These are phyloP conservation scores for Forficula auricularia DNA, from an alignment of 1,140 invertebrate species.

Conservation along the genomic window DNA sequence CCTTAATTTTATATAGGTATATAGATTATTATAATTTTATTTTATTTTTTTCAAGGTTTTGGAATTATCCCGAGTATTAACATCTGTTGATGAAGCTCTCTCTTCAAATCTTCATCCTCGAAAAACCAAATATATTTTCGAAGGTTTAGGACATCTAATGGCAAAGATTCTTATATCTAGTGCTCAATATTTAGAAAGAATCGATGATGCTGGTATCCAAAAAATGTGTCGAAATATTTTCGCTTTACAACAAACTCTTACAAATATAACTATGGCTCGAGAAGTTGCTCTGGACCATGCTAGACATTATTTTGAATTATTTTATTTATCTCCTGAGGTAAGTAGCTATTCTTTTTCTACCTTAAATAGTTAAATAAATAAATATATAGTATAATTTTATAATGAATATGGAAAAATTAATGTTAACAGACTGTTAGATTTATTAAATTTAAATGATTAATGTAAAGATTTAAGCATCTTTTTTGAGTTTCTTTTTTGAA, in stretches of 20 bases:
- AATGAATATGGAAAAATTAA: too few relatives aligned
- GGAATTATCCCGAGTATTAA: constrained; percentile 60
- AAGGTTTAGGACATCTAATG: constrained; percentile 75
- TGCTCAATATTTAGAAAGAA: constrained; percentile 57
- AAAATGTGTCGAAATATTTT: constrained; percentile 75
- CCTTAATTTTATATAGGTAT: too few relatives aligned
- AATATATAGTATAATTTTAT: too few relatives aligned
- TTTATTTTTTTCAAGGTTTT: constrained; percentile 42
- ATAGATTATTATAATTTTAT: too few relatives aligned
- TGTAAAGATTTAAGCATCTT: too few relatives aligned
- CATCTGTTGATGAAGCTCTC: constrained; percentile 61
- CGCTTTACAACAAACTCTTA: constrained; percentile 67
- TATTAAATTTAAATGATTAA: too few relatives aligned
- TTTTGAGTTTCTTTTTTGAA: too few relatives aligned
- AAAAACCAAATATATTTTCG: constrained; percentile 86
- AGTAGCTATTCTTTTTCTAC: constrained; percentile 15
- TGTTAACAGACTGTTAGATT: too few relatives aligned
- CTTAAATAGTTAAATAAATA: not conserved
- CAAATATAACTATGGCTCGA: constrained; percentile 64
- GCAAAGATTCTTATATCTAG: constrained; percentile 70
- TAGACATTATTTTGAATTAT: constrained; percentile 72
- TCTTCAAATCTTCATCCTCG: constrained; percentile 49
- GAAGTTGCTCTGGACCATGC: constrained; percentile 78
- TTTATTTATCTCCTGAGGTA: constrained; percentile 67
- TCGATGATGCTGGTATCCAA: constrained; percentile 62